Conservation (phyloP, 2,113 vertebrate genomes). For the Orientallactaga bullata region DNA sequence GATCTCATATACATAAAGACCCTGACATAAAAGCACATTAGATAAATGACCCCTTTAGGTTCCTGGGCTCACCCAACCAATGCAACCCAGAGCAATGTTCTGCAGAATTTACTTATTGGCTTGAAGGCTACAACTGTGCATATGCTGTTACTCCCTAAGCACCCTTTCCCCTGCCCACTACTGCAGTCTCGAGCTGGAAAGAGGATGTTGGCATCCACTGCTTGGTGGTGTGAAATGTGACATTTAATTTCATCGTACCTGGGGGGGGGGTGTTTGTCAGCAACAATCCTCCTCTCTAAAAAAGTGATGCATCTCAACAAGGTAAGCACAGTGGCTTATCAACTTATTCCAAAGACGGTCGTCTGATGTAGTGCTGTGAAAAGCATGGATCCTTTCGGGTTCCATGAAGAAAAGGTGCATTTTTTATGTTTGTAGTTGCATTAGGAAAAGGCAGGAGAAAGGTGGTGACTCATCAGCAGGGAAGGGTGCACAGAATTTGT, state of each 20-base stretch:
- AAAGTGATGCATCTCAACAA: background rate
- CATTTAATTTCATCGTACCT: background rate
- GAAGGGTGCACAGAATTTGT: background rate
- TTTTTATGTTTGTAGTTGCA: background rate
- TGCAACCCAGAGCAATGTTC: background rate
- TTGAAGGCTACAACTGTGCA: background rate
- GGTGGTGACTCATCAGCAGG: background rate
- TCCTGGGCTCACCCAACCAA: background rate
- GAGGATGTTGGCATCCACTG: background rate
- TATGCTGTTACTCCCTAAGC: background rate
- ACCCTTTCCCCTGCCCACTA: background rate
- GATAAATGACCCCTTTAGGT: background rate
- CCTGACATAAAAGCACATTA: background rate
- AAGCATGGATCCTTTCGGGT: background rate
- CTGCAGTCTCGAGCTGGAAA: background rate
- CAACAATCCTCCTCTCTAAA: background rate
- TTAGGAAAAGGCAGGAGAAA: background rate
- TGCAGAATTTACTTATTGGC: background rate
- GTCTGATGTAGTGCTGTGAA: background rate
- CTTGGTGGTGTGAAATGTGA: background rate
- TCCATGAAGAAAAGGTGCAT: background rate
- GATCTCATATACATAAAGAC: background rate
- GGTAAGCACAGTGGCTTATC: background rate
- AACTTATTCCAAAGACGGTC: background rate
- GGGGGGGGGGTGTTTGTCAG: background rate